Conservation (phyloP, 2,888 invertebrate species). For the Amphimallon solstitiale region DNA sequence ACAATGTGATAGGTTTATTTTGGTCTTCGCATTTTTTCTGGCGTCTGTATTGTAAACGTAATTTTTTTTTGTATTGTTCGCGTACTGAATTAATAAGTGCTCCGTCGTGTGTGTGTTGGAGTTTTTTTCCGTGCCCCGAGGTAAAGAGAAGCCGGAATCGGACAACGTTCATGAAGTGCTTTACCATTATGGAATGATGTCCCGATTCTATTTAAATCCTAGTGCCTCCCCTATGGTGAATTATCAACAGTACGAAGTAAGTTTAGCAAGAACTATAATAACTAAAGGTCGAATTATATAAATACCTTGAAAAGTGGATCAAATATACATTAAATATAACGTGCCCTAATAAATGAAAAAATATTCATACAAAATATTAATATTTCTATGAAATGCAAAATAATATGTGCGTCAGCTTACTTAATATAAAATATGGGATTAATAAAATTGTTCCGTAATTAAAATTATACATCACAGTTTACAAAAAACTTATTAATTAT, state of each 20-base stretch:
- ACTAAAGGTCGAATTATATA: too few species aligned
- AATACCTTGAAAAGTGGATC: neutral
- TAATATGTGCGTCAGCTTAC: too few species aligned
- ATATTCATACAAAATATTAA: too few species aligned
- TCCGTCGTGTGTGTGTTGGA: conserved; percentile 25
- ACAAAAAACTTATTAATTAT: too few species aligned
- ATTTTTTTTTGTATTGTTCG: conserved; percentile 6
- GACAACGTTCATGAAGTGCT: conserved; percentile 7
- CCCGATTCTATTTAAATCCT: conserved; percentile 61
- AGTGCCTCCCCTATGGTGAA: conserved; percentile 60
- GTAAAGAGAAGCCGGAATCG: conserved; percentile 3
- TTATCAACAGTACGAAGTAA: conserved; percentile 63
- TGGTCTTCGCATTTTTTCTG: conserved; percentile 13
- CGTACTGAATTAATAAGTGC: conserved; percentile 28
- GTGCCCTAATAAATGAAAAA: too few species aligned
- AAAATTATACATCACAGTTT: too few species aligned
- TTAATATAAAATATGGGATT: too few species aligned
- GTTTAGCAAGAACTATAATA: conserved; percentile 46
- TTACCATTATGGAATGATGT: conserved; percentile 61
- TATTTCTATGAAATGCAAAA: too few species aligned
- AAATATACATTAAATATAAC: too few species aligned
- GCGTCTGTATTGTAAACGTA: conserved; percentile 12
- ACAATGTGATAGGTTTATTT: conserved; percentile 35
- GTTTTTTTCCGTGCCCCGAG: conserved; percentile 13
- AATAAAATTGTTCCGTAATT: too few species aligned